These are phyloP conservation scores for Oncopeltus fasciatus DNA, from an alignment of 1,140 invertebrate species.

Conservation along the genomic window DNA sequence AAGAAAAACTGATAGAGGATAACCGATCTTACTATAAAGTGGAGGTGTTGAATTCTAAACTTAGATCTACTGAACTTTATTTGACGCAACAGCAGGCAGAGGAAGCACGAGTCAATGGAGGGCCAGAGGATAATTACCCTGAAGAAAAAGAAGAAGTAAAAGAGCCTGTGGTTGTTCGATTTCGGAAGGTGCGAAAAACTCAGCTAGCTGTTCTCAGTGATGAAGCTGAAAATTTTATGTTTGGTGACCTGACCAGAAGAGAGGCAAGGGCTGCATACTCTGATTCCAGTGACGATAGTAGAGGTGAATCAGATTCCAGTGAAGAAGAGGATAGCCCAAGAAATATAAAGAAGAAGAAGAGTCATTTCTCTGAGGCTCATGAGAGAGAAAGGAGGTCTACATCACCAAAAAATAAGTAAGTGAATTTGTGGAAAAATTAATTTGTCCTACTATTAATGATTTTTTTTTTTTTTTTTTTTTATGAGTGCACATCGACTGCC, in stretches of 20 bases:
- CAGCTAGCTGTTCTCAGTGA: conserved; percentile 59
- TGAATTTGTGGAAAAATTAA: too few species aligned
- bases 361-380: background rate
- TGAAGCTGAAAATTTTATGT: conserved; percentile 72
- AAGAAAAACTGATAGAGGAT: conserved; percentile 41
- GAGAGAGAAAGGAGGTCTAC: background rate
- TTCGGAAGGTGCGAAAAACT: conserved; percentile 41
- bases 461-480: too few species aligned
- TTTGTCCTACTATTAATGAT: too few species aligned
- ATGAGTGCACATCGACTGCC: too few species aligned
- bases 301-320: background rate
- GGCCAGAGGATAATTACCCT: background rate
- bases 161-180: conserved; percentile 48
- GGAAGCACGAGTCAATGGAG: conserved; percentile 16
- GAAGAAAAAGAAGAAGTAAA: conserved; percentile 17
- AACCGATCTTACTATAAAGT: conserved; percentile 57
- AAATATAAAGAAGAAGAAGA: conserved; percentile 15
- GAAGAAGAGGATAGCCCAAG: background rate
- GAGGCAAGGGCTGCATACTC: conserved; percentile 25
- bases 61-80: conserved; percentile 43
- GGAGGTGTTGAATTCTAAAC: conserved; percentile 51
- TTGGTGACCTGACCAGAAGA: conserved; percentile 43
- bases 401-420: background rate
- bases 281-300: background rate
- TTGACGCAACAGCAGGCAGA: conserved; percentile 25